A percentile compares a stretch with the other conserved stretches of the same genome.
Conservation (phyloP, 2,797 vertebrate genomes). For the Odontamblyopus lacepedii region DNA sequence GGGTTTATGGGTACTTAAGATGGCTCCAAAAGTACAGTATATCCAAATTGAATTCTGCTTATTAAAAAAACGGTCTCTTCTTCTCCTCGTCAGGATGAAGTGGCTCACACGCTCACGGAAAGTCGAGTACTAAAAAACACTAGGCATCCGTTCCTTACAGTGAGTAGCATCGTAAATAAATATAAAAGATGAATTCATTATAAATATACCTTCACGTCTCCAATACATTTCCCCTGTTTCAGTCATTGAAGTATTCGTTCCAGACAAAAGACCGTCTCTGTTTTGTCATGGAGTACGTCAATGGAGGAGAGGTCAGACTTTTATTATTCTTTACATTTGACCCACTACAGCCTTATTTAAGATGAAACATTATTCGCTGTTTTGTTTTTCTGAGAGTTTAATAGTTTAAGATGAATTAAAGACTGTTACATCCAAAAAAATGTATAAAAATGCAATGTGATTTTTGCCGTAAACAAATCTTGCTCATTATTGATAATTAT, state of each 20-base stretch:
- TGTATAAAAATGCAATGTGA: not conserved
- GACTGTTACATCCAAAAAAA: not conserved
- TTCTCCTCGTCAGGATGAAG: constrained; percentile 86
- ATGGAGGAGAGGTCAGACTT: constrained; percentile 92
- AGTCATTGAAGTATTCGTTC: constrained; percentile 99
- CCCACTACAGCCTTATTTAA: not conserved
- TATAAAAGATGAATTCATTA: too few relatives aligned
- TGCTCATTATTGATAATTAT: not conserved
- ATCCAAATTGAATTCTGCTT: too few relatives aligned
- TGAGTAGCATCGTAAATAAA: constrained; percentile 73
- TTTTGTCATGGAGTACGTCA: constrained; percentile 99
- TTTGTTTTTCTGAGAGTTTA: not conserved
- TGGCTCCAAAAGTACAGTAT: too few relatives aligned
- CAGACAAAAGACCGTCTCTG: constrained; percentile 98
- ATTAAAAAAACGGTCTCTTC: not conserved
- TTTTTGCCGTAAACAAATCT: not conserved
- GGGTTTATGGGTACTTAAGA: not conserved
- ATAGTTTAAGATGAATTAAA: not conserved
- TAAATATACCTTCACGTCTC: too few relatives aligned
- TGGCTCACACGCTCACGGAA: constrained; percentile 96
- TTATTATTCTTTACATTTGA: not conserved
- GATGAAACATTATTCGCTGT: not conserved
- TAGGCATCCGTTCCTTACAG: constrained; percentile 97
- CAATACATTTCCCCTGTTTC: not conserved
- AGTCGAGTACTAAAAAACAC: constrained; percentile 98